Evolutionary conservation across 2,113 vertebrate species (phyloP).

Genomic region (Agapornis roseicollis): DNA sequence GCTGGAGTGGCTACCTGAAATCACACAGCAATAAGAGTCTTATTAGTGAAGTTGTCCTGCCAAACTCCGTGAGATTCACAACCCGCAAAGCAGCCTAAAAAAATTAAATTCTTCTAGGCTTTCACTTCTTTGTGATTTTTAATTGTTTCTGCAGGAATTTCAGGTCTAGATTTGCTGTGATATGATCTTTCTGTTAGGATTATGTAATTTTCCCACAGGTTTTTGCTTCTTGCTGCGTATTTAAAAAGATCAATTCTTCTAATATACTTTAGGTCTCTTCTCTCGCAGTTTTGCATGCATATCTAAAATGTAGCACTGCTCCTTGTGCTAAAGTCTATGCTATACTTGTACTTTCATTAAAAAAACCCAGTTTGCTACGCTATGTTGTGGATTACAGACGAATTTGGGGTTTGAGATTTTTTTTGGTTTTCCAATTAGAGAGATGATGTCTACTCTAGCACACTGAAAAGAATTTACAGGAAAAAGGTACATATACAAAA

Average conservation of each 20-base stretch:
- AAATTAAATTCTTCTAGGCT: neutral
- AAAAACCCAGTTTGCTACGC: neutral
- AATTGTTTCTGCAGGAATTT: neutral
- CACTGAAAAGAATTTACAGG: neutral
- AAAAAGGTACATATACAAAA: neutral
- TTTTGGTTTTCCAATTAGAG: neutral
- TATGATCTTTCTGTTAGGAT: neutral
- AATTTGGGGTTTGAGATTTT: neutral
- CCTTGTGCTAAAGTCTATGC: neutral
- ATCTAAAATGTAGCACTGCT: neutral
- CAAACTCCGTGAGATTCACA: neutral
- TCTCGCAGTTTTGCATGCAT: neutral
- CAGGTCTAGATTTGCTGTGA: neutral
- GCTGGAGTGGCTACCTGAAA: neutral
- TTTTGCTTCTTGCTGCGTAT: neutral
- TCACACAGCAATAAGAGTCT: neutral
- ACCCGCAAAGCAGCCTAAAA: neutral
- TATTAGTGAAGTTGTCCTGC: neutral
- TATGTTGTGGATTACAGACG: neutral
- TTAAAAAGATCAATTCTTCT: neutral
- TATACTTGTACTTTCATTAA: neutral
- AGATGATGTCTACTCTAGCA: neutral
- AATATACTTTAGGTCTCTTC: neutral
- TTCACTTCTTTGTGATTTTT: neutral
- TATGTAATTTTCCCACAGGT: neutral